Percentiles rank a stretch among this genome's conserved stretches.
Evolutionary conservation across 2,888 invertebrate genomes (phyloP).

Genomic region (Ligdia adustata): DNA sequence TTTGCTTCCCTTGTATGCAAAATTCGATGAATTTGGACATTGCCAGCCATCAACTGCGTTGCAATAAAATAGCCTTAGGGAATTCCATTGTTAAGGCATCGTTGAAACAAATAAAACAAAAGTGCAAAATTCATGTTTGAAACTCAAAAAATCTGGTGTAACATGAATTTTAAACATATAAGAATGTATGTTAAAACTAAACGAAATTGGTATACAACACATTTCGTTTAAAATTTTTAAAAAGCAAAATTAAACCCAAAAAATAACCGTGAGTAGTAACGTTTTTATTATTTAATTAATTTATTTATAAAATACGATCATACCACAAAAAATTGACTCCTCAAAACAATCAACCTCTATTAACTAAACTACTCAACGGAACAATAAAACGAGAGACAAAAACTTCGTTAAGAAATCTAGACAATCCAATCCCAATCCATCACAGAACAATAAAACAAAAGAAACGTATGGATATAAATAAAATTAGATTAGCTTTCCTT

Average conservation of each 20-base stretch:
- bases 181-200: too few relatives aligned
- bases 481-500: conserved; percentile 35
- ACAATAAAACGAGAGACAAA: conserved; percentile 16
- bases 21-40: conserved; percentile 30
- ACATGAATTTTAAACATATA: too few relatives aligned
- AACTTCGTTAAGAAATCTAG: conserved; percentile 16
- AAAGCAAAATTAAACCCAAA: too few relatives aligned
- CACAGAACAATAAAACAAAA: conserved; percentile 28
- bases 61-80: conserved; percentile 1
- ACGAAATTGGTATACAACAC: too few relatives aligned
- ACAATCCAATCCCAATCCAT: conserved; percentile 21
- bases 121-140: too few relatives aligned
- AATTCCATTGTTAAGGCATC: not conserved
- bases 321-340: not conserved
- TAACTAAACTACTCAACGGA: conserved; percentile 8
- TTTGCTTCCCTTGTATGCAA: conserved; percentile 67
- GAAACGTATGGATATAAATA: conserved; percentile 27
- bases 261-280: too few relatives aligned
- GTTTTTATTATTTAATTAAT: too few relatives aligned
- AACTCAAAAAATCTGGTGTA: too few relatives aligned
- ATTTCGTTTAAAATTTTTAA: too few relatives aligned
- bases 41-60: not conserved
- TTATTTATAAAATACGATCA: too few relatives aligned
- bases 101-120: not conserved
- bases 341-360: conserved; percentile 12